Percentiles rank a stretch among this genome's conserved stretches.
Conservation (phyloP, 2,888 invertebrate genomes). For the Tenthredo scrophulariae region DNA sequence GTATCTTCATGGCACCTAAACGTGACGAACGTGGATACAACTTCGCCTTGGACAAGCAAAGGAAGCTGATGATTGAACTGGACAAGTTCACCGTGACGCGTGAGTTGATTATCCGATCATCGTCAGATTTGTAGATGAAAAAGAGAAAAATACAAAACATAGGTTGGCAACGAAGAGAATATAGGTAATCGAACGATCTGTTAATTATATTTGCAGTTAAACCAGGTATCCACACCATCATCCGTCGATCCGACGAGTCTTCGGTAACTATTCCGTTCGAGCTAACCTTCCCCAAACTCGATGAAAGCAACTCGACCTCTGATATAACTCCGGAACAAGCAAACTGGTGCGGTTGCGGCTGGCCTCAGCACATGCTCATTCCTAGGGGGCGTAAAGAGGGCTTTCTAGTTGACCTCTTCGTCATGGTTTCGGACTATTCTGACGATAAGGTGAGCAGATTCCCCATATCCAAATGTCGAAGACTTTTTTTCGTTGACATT, state of each 20-base stretch:
- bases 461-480: background rate
- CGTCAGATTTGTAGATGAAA: too few relatives aligned
- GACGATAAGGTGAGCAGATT: conserved; percentile 65
- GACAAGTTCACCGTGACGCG: conserved; percentile 69
- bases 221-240: conserved; percentile 67
- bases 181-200: too few relatives aligned
- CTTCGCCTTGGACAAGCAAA: conserved; percentile 68
- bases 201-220: conserved; percentile 68
- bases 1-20: conserved; percentile 74
- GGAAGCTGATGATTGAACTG: conserved; percentile 73
- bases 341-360: conserved; percentile 75
- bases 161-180: too few relatives aligned
- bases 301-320: conserved; percentile 50
- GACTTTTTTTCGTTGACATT: background rate
- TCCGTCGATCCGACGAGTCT: conserved; percentile 67
- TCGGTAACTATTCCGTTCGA: conserved; percentile 72
- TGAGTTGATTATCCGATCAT: conserved; percentile 59
- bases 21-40: conserved; percentile 66
- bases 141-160: too few relatives aligned
- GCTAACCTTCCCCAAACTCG: conserved; percentile 68
- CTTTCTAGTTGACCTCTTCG: conserved; percentile 70
- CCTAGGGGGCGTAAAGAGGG: conserved; percentile 73
- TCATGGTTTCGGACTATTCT: conserved; percentile 70
- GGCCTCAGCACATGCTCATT: conserved; percentile 75
- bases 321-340: conserved; percentile 38